Evolutionary conservation across 2,797 vertebrate species (phyloP), one percentile per base, ranked within the genome.

Genomic region (Eulemur mongoz): DNA sequence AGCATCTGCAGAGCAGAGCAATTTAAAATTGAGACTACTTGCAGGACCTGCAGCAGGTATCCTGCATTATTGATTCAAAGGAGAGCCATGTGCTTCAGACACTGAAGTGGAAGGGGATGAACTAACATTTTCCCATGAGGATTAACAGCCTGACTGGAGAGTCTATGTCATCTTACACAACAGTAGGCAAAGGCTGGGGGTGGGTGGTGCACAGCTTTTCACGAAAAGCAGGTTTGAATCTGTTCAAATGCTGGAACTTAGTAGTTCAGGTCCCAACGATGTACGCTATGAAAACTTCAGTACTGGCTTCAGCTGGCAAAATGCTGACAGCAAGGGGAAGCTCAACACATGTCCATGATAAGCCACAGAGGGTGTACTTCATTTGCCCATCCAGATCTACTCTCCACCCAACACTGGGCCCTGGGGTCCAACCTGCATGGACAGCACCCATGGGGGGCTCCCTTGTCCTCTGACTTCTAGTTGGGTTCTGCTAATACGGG

Each of bases 371-470:
- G 14, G 12, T 6, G 12, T 6, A 43, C 38, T n/a, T 20, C 61
- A 2, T 10, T 0, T 4, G n/a, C 23, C 61, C 63, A 4, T 10
- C 27, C 23, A 85, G 54, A 48, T n/a, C 52, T 32, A 2, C 23
- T 40, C 57, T 45, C 67, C 0, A 25, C 5, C 7, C n/a, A n/a
- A 4, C 0, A 2, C 27, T 22, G 54, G 10, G 70, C 20, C 67
- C 38, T 8, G 0, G 20, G 43, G 35, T 48, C 22, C 0, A 32
- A 0, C 1, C 3, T 38, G 6, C n/a, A 9, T 4, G 4, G 69
- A 78, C 4, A 15, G 50, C 3, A 25, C 4, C 32, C 4, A n/a
- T 0, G 27, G 43, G 15, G 32, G 48, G 23, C 11, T 72, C 20
- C 32, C 38, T 45, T n/a, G 6, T 0, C 17, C 22, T 35, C 85